Percentiles rank a stretch among this genome's conserved stretches.
Conservation (phyloP, 2,113 vertebrate genomes). For the Amphilophus citrinellus region DNA sequence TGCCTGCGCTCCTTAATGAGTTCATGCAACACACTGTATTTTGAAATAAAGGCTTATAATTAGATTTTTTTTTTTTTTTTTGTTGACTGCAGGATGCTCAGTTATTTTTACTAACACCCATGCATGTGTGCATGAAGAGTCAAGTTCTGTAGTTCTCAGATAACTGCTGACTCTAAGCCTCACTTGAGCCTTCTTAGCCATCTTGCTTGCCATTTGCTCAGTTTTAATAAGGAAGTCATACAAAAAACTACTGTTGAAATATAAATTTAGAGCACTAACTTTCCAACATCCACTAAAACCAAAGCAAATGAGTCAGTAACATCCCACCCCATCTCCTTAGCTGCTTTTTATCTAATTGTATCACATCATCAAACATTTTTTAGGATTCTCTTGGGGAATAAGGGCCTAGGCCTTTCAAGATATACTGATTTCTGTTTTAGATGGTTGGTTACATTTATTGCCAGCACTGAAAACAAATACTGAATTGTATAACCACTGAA, state of each 20-base stretch:
- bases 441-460: slow-evolving; percentile 10
- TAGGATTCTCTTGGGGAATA: background rate
- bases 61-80: background rate
- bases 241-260: slow-evolving; percentile 16
- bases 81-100: background rate
- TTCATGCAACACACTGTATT: background rate
- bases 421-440: slow-evolving; percentile 10
- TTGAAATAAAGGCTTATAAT: background rate
- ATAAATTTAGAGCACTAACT: slow-evolving; percentile 12
- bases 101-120: background rate
- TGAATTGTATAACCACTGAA: background rate
- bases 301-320: background rate
- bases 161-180: slow-evolving; percentile 8
- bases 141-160: slow-evolving; percentile 1
- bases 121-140: too few species aligned
- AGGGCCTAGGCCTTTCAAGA: background rate
- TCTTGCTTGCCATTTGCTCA: background rate
- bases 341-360: slow-evolving; percentile 1
- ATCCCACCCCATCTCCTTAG: background rate
- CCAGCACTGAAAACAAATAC: slow-evolving; percentile 12
- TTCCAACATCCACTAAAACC: slow-evolving; percentile 19
- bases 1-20: background rate
- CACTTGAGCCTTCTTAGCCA: slow-evolving; percentile 1
- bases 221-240: slow-evolving; percentile 22
- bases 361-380: background rate